Evolutionary conservation across 1,140 invertebrate species (phyloP).

Genomic region (Copidosoma floridanum): DNA sequence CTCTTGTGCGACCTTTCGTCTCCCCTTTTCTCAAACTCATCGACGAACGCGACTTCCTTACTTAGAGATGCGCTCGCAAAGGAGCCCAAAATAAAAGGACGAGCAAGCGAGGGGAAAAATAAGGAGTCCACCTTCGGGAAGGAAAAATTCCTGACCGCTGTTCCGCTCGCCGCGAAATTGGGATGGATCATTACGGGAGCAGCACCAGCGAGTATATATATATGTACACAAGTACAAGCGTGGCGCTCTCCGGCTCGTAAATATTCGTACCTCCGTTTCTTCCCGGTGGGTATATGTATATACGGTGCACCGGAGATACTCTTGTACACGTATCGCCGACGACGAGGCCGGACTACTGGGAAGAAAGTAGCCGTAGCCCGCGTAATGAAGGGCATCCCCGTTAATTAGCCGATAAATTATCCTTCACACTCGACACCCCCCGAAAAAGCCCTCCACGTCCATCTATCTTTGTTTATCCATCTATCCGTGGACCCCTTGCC

Average conservation of each 20-base stretch:
- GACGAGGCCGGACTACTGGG: too few species aligned
- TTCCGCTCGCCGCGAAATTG: constrained; percentile 41
- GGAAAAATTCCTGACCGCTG: constrained; percentile 35
- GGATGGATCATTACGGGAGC: constrained; percentile 51
- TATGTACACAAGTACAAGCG: too few species aligned
- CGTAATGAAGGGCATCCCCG: constrained; percentile 57
- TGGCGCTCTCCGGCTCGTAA: constrained; percentile 44
- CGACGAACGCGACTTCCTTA: not conserved
- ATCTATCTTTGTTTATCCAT: not conserved
- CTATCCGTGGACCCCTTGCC: constrained; percentile 20
- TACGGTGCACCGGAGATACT: too few species aligned
- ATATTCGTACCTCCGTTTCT: constrained; percentile 51
- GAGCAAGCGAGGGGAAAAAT: not conserved
- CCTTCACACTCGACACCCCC: constrained; percentile 48
- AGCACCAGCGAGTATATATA: constrained; percentile 28
- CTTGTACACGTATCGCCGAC: too few species aligned
- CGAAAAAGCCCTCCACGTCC: constrained; percentile 8
- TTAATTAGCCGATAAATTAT: constrained; percentile 59
- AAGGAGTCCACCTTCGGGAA: constrained; percentile 15
- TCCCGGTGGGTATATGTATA: too few species aligned
- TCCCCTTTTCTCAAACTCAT: constrained; percentile 6
- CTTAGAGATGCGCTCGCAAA: too few species aligned
- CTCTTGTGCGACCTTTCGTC: not conserved
- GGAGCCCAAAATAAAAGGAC: too few species aligned
- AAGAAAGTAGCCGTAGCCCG: too few species aligned